phyloP scores from a whole-genome alignment of 2,888 invertebrate species.

The Bhutanitis thaidina region DNA sequence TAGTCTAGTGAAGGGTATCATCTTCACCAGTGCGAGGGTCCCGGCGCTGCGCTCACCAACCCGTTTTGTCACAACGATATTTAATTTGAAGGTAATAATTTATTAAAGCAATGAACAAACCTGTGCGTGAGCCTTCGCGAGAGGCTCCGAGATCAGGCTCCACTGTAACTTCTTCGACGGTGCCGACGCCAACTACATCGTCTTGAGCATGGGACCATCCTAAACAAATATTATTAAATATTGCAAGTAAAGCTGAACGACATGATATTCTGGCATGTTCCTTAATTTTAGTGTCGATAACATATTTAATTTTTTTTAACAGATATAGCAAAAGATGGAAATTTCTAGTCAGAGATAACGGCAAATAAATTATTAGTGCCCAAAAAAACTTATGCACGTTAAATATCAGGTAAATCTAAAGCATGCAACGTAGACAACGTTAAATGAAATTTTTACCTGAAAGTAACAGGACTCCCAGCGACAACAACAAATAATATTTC shows the following conservation, averaged over 20 bases:
- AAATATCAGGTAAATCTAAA: background rate
- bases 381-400: too few species aligned
- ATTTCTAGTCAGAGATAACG: background rate
- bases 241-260: too few species aligned
- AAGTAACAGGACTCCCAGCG: slow-evolving; percentile 56
- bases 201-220: slow-evolving; percentile 66
- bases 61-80: too few species aligned
- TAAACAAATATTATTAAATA: slow-evolving; percentile 33
- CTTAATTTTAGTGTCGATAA: background rate
- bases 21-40: too few species aligned
- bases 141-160: slow-evolving; percentile 91
- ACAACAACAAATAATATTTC: slow-evolving; percentile 61
- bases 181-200: slow-evolving; percentile 62
- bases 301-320: too few species aligned
- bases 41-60: too few species aligned
- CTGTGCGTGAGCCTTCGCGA: slow-evolving; percentile 93
- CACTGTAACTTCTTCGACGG: slow-evolving; percentile 78
- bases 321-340: background rate
- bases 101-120: too few species aligned
- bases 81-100: too few species aligned
- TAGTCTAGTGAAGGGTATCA: too few species aligned
- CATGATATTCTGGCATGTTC: too few species aligned
- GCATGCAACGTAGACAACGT: slow-evolving; percentile 1
- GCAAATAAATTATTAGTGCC: too few species aligned
- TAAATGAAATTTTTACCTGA: slow-evolving; percentile 47